Percentiles rank a stretch among this genome's conserved stretches.
These are phyloP conservation scores for Orthosia gothica DNA, from an alignment of 2,888 invertebrate genomes.

Conservation along the genomic window DNA sequence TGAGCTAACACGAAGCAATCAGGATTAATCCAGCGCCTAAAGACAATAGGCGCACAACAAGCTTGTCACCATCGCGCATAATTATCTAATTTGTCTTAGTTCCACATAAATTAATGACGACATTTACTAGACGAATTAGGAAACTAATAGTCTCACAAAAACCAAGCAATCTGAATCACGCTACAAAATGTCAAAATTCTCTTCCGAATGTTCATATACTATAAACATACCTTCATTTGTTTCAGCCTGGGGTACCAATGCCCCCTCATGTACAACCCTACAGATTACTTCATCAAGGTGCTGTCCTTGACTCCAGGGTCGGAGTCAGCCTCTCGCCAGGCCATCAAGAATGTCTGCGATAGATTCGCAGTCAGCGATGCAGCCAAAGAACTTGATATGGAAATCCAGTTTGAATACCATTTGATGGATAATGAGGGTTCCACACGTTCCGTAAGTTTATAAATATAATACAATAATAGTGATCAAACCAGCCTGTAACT, in stretches of 20 bases:
- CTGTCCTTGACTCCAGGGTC: slow-evolving; percentile 95
- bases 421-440: slow-evolving; percentile 90
- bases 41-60: background rate
- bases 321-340: slow-evolving; percentile 93
- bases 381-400: slow-evolving; percentile 94
- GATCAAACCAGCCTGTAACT: background rate
- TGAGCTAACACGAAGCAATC: background rate
- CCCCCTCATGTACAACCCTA: slow-evolving; percentile 96
- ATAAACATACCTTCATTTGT: background rate
- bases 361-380: slow-evolving; percentile 95
- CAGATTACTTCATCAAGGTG: slow-evolving; percentile 97
- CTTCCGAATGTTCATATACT: background rate
- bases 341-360: slow-evolving; percentile 94
- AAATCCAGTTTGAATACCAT: slow-evolving; percentile 94
- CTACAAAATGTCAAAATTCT: background rate
- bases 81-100: background rate
- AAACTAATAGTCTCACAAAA: background rate
- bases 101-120: background rate
- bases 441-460: slow-evolving; percentile 74
- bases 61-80: no score
- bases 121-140: no score
- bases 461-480: background rate
- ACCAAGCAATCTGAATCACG: background rate
- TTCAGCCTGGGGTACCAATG: slow-evolving; percentile 94
- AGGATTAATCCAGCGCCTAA: background rate